Conservation (phyloP, 2,888 invertebrate genomes). For the Pantelozetes paolii region DNA sequence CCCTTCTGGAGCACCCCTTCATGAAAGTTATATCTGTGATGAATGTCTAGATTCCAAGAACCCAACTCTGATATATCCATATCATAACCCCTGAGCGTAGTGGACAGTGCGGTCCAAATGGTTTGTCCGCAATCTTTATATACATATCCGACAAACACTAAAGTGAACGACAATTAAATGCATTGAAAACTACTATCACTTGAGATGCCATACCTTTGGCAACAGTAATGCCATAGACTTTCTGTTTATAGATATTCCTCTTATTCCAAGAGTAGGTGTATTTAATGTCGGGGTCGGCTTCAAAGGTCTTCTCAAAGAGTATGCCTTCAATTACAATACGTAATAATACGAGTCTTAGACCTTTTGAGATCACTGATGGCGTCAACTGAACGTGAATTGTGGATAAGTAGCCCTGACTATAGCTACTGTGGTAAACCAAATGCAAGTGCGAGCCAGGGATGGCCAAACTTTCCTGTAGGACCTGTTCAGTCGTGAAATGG, state of each 20-base stretch:
- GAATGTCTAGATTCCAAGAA: slow-evolving; percentile 95
- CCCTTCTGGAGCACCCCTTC: slow-evolving; percentile 97
- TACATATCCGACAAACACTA: slow-evolving; percentile 75
- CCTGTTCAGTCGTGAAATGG: slow-evolving; percentile 55
- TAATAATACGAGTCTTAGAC: slow-evolving; percentile 80
- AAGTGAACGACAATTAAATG: background rate
- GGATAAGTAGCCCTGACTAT: slow-evolving; percentile 86
- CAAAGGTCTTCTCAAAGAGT: slow-evolving; percentile 83
- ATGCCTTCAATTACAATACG: slow-evolving; percentile 92
- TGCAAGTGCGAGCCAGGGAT: slow-evolving; percentile 93
- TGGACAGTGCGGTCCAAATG: slow-evolving; percentile 94
- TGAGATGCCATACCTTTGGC: slow-evolving; percentile 62
- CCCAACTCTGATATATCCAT: slow-evolving; percentile 95
- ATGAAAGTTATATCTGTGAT: slow-evolving; percentile 97
- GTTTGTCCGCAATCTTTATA: slow-evolving; percentile 85
- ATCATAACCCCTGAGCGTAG: slow-evolving; percentile 82
- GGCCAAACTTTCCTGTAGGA: slow-evolving; percentile 87
- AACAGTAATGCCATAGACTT: slow-evolving; percentile 92
- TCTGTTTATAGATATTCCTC: slow-evolving; percentile 88
- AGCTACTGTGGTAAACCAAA: slow-evolving; percentile 90
- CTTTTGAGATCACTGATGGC: slow-evolving; percentile 66
- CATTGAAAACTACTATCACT: background rate
- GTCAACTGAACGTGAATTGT: slow-evolving; percentile 87
- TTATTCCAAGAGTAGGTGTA: slow-evolving; percentile 98
- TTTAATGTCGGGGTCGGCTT: slow-evolving; percentile 92